Percentiles rank a stretch among this genome's conserved stretches.
phyloP scores from a whole-genome alignment of 2,888 invertebrate species.

The Nineta flava region DNA sequence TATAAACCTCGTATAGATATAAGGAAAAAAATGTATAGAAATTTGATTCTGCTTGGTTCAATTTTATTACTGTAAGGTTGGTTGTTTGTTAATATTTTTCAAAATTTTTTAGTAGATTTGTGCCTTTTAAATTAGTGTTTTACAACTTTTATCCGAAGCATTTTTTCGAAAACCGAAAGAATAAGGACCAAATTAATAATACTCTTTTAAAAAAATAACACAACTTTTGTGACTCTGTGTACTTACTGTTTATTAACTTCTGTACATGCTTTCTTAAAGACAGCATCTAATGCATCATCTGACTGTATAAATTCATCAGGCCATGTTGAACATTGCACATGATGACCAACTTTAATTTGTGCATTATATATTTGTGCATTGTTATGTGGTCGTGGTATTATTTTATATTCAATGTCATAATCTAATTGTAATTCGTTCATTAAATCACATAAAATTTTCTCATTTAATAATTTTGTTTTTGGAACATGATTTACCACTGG shows the following conservation, averaged over 20 bases:
- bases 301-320: constrained; percentile 30
- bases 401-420: background rate
- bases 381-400: background rate
- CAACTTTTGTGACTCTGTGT: too few relatives aligned
- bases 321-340: constrained; percentile 28
- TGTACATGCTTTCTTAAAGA: constrained; percentile 28
- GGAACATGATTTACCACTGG: background rate
- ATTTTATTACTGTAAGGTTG: too few relatives aligned
- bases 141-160: too few relatives aligned
- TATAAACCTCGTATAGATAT: too few relatives aligned
- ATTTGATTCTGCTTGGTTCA: too few relatives aligned
- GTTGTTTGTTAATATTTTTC: too few relatives aligned
- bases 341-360: constrained; percentile 24
- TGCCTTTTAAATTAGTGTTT: too few relatives aligned
- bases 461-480: background rate
- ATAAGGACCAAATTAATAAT: too few relatives aligned
- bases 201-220: too few relatives aligned
- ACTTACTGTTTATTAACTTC: constrained; percentile 12
- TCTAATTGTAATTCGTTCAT: background rate
- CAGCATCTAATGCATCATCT: constrained; percentile 30
- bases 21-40: too few relatives aligned
- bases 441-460: background rate
- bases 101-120: too few relatives aligned
- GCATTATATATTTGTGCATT: background rate
- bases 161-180: too few relatives aligned